Conservation (phyloP, 2,888 invertebrate species). For the Volucella bombylans region DNA sequence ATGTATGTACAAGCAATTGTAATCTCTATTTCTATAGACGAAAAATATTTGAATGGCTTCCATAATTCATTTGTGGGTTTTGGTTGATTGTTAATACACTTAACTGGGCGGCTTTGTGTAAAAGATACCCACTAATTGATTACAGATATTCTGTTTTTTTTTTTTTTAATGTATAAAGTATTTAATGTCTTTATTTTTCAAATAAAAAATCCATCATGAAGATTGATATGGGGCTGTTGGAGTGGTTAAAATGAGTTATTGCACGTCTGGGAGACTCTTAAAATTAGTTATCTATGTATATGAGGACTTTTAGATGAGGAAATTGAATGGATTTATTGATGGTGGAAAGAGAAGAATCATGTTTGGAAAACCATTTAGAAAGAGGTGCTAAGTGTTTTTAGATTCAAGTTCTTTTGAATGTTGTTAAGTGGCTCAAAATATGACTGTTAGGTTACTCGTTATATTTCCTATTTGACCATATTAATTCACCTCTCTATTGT, state of each 20-base stretch:
- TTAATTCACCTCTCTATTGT: no score
- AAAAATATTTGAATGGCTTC: constrained; percentile 22
- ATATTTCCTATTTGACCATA: no score
- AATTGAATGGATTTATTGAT: no score
- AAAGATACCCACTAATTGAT: constrained; percentile 61
- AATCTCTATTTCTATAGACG: constrained; percentile 10
- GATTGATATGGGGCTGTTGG: background rate
- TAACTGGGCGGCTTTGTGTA: background rate
- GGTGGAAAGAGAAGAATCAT: no score
- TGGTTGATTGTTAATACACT: background rate
- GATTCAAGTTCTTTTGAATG: no score
- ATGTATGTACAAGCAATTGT: constrained; percentile 54
- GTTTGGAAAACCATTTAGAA: no score
- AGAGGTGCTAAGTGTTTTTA: no score
- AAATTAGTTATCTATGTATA: no score
- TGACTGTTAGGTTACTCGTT: no score
- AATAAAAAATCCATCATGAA: constrained; percentile 12
- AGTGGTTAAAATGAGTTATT: constrained; percentile 18
- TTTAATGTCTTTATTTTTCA: constrained; percentile 36
- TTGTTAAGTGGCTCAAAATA: no score
- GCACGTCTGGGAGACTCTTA: background rate
- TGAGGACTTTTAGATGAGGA: no score
- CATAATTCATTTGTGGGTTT: constrained; percentile 33
- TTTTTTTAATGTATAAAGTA: constrained; percentile 11
- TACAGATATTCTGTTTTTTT: background rate